phyloP scores from a whole-genome alignment of 2,113 vertebrate species.

The Archilochus colubris region DNA sequence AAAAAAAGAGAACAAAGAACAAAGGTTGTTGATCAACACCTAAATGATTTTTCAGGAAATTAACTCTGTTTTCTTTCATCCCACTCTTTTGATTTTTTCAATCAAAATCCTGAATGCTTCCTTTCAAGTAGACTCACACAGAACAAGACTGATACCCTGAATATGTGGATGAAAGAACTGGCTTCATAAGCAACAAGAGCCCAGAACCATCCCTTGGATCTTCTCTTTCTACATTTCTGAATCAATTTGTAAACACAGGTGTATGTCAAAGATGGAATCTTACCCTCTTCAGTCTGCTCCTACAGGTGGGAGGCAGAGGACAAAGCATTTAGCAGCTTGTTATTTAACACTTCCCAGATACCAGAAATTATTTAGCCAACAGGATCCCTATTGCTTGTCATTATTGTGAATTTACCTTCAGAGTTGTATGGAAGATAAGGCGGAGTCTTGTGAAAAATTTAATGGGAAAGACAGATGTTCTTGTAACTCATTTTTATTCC shows the following conservation, averaged over 20 bases:
- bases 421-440: background rate
- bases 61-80: background rate
- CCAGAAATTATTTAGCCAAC: background rate
- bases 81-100: background rate
- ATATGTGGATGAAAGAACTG: background rate
- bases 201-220: background rate
- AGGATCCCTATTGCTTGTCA: background rate
- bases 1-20: background rate
- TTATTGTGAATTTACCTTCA: background rate
- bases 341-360: background rate
- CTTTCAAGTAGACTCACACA: background rate
- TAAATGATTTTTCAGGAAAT: background rate
- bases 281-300: background rate
- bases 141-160: background rate
- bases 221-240: background rate
- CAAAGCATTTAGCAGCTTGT: background rate
- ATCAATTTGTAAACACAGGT: background rate
- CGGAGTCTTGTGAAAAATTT: background rate
- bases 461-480: background rate
- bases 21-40: background rate
- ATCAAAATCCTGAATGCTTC: background rate
- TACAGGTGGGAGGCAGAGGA: background rate
- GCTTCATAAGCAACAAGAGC: background rate
- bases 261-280: background rate
- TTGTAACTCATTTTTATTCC: background rate